Evolutionary conservation across 2,797 vertebrate species (phyloP).

Genomic region (Dromococcyx pavoninus): DNA sequence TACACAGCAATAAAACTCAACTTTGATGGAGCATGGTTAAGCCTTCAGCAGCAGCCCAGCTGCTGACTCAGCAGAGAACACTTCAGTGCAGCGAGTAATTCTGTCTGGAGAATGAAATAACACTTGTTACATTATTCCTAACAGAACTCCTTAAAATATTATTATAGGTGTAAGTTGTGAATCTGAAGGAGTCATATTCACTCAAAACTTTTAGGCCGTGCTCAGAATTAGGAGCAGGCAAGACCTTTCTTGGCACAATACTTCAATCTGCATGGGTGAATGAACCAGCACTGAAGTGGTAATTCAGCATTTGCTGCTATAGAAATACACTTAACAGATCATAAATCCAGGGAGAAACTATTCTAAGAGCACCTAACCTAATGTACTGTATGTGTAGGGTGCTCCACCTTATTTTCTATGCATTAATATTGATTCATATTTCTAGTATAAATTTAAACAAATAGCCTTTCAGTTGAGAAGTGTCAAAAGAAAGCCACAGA

Average conservation of each 20-base stretch:
- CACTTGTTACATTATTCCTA: constrained; percentile 32
- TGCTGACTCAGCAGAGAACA: constrained; percentile 61
- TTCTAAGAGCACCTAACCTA: not conserved
- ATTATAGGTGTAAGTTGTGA: constrained; percentile 44
- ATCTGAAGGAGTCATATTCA: not conserved
- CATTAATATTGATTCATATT: not conserved
- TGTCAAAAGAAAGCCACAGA: not conserved
- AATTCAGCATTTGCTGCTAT: constrained; percentile 35
- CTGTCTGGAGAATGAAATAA: constrained; percentile 12
- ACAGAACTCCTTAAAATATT: constrained; percentile 47
- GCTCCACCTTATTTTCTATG: not conserved
- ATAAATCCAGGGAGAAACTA: constrained; percentile 13
- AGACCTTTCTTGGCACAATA: not conserved
- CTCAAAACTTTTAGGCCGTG: not conserved
- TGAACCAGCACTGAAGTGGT: constrained; percentile 15
- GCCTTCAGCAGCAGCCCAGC: not conserved
- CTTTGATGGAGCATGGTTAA: constrained; percentile 10
- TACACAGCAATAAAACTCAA: constrained; percentile 21
- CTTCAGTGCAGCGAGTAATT: not conserved
- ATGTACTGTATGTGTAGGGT: not conserved
- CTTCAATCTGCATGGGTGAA: not conserved
- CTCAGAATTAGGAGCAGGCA: not conserved
- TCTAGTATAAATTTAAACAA: constrained; percentile 42
- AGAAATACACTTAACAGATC: constrained; percentile 27
- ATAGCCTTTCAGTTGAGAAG: not conserved